Percentiles rank a stretch among this genome's conserved stretches.
Conservation (phyloP, 2,888 invertebrate species). For the Megalurothrips usitatus region DNA sequence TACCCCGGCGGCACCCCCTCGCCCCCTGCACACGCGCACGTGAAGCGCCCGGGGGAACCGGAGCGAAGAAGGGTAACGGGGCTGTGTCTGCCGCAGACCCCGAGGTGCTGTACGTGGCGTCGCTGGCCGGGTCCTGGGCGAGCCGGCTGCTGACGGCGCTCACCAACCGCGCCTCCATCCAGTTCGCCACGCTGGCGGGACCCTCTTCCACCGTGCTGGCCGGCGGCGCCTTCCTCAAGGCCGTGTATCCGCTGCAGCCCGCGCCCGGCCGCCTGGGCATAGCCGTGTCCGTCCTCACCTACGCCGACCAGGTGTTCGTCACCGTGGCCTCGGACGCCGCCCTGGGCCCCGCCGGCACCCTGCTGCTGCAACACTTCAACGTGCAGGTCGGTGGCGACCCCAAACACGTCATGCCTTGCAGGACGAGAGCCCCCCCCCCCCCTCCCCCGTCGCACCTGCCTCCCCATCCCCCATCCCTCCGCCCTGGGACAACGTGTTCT, state of each 20-base stretch:
- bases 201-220: conserved; percentile 48
- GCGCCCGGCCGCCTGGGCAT: conserved; percentile 49
- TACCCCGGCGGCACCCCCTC: too few species aligned
- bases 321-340: conserved; percentile 47
- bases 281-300: conserved; percentile 51
- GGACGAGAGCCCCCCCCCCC: neutral
- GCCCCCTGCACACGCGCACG: too few species aligned
- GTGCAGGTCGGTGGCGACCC: conserved; percentile 39
- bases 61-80: too few species aligned
- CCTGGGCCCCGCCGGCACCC: conserved; percentile 40
- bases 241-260: conserved; percentile 48
- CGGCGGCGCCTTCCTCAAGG: conserved; percentile 45
- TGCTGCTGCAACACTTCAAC: conserved; percentile 41
- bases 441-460: too few species aligned
- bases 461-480: too few species aligned
- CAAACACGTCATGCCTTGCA: neutral
- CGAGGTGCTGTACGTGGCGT: conserved; percentile 49
- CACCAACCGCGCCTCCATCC: conserved; percentile 40
- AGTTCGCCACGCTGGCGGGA: conserved; percentile 50
- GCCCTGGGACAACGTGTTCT: too few species aligned
- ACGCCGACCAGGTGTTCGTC: conserved; percentile 51
- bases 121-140: neutral
- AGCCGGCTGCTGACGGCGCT: conserved; percentile 31
- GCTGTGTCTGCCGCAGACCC: conserved; percentile 49
- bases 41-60: too few species aligned